Evolutionary conservation across 2,797 vertebrate genomes (phyloP), one percentile per base, ranked within the genome.

Genomic region (Acridotheres tristis): DNA sequence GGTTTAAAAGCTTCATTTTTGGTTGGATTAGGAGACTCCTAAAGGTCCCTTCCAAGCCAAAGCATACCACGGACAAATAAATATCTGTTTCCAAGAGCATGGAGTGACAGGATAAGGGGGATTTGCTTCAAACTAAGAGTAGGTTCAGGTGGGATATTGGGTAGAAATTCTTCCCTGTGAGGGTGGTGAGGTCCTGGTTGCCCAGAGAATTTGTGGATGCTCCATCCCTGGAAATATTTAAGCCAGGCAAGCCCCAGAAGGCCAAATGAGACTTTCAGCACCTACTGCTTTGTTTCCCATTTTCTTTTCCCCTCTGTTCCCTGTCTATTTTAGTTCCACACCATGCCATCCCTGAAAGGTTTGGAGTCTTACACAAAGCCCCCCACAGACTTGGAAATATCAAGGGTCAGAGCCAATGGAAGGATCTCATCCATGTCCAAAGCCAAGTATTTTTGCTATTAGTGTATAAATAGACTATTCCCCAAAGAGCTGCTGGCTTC

Each of bases 321-420:
- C 38, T n/a, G 42, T 32, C 83, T 90, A 38, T 90, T 93, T 89
- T 34, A 45, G 36, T n/a, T 43, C 29, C 1, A 2, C 58, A 30
- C 22, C 0, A 0, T 1, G 8, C 23, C 16, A 4, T 36, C 63
- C 67, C 78, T 69, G 81, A 61, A 85, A 92, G 57, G 61, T 73
- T 85, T 51, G 42, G 54, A 85, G 71, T 72, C 90, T 69, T 32
- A 58, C 75, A 74, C 86, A 85, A 89, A 85, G 58, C n/a, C 66
- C 58, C 88, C 73, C 29, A 10, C 0, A 7, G 74, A 61, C 63
- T 19, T 76, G 71, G 36, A 92, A 96, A 95, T 89, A 94, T 63
- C 89, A 87, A 85, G 80, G 96, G 84, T 95, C 94, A 96, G 3
- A 82, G 75, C 18, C 91, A 73, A 58, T 3, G 48, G 62, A 79